These are phyloP conservation scores for crab-eating macaque (Macaca fascicularis) DNA, from an alignment of 2,113 vertebrate species.

Conservation along the genomic window DNA sequence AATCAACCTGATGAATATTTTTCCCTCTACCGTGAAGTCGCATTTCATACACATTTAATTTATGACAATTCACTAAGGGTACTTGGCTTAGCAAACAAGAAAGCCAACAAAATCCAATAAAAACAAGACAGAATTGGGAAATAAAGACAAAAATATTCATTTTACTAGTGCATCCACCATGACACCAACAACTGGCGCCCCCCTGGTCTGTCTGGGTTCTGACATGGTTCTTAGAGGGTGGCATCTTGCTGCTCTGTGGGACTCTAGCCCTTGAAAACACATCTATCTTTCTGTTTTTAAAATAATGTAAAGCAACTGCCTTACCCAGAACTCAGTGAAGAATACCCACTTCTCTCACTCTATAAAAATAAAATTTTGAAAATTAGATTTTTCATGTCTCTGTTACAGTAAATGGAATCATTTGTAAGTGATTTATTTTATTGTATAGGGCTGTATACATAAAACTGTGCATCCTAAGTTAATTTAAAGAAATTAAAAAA, in stretches of 20 bases:
- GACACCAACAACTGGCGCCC: not conserved
- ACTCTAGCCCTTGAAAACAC: not conserved
- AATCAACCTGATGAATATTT: not conserved
- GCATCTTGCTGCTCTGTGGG: not conserved
- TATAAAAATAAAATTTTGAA: not conserved
- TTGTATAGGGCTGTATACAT: not conserved
- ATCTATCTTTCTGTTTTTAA: not conserved
- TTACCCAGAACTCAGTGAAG: not conserved
- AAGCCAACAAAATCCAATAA: not conserved
- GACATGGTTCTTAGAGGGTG: not conserved
- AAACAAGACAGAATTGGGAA: not conserved
- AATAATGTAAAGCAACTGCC: not conserved
- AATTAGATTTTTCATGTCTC: not conserved
- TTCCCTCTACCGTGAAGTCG: not conserved
- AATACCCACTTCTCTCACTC: not conserved
- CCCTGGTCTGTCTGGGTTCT: not conserved
- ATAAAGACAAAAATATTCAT: not conserved
- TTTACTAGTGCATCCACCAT: not conserved
- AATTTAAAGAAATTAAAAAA: not conserved
- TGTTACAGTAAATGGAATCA: not conserved
- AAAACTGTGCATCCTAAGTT: not conserved
- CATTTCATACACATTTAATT: slow-evolving; percentile 7
- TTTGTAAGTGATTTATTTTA: not conserved
- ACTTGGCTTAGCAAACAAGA: not conserved
- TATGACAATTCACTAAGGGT: not conserved